Evolutionary conservation across 92 coral and sea anemone genomes (phyloP), one percentile per base, ranked within the genome.

Genomic region (Micromussa lordhowensis): DNA sequence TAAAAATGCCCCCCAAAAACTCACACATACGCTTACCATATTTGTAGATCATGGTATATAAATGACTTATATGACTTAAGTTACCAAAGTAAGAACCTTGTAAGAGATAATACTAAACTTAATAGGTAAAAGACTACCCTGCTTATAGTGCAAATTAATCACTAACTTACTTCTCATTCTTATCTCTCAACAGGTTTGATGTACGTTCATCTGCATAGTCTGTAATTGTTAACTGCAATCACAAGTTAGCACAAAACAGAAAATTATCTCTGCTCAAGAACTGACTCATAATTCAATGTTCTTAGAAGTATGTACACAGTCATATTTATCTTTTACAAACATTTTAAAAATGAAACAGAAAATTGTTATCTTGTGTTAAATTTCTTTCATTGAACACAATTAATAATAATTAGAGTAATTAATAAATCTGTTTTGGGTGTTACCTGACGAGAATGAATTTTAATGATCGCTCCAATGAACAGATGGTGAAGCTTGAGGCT

Each of bases 381-480:
- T 58, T 58, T 13, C 59, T 57, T 57, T 57, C 63, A 57, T 57
- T 57, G 63, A 21, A 57, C 63, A 16, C 22, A 57, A 17, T 12
- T 16, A 15, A 57, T 57, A 15, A 15, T 16, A 57, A n/a, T n/a
- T n/a, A 16, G 24, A 61, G 7, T 22, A 14, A 61, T 61, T 7
- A 16, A 49, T 76, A 34, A n/a, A 0, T 53, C 11, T 53, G n/a
- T n/a, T 29, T 51, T 21, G 5, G 16, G 36, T 78, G 44, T 30
- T 83, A 97, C 99, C 99, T 97, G 98, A 26, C 99, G 92, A 19
- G 98, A 94, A 77, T 97, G 97, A 34, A 97, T 95, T 70, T 91
- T 97, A 31, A 97, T 89, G 8, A 91, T 93, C 36, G 98, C 99
- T 30, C 99, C 99, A 79, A 96, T 93, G 79, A 87, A 92, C 22